Evolutionary conservation across 35 echinoderm and acorn worm genomes (phyloP), one percentile per base, ranked within the genome.

Genomic region (Acanthaster planci): DNA sequence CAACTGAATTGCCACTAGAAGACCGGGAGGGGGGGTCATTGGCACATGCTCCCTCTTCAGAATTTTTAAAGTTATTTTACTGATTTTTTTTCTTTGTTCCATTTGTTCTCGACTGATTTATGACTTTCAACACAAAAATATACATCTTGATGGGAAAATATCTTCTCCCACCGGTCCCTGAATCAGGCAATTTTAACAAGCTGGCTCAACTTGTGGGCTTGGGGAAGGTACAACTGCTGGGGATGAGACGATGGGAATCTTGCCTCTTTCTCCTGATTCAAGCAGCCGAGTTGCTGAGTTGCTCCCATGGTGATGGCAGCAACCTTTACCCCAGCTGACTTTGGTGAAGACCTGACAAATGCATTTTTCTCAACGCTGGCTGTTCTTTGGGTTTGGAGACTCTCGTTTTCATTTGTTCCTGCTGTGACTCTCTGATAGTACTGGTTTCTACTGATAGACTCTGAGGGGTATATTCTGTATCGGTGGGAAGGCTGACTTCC

Each of bases 141-240:
- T n/a, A n/a, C n/a, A n/a, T n/a, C n/a, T n/a, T n/a, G n/a, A n/a
- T n/a, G n/a, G n/a, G n/a, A n/a, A n/a, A n/a, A n/a, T n/a, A n/a
- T n/a, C n/a, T n/a, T n/a, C n/a, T n/a, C n/a, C n/a, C n/a, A n/a
- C n/a, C n/a, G n/a, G n/a, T 4, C 17, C 14, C 42, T 53, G 81
- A 57, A 32, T 10, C 29, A 14, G 59, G 38, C 22, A 55, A 86
- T 38, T 75, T 77, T 35, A 92, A 92, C 57, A 92, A 77, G 27
- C 90, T 68, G 21, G 90, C 90, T 84, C 90, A 92, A 2, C 84
- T 86, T 17, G 84, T 92, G 6, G 82, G 75, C 19, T 90, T 90
- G 29, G 29, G 7, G n/a, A 32, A 22, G 79, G 51, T 32, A 37
- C 37, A 39, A 53, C 29, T 83, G 51, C 27, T 31, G 81, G 51